A percentile compares a stretch with the other conserved stretches of the same genome.
These are phyloP conservation scores for Tangara arthus DNA, from an alignment of 2,797 vertebrate genomes.

Conservation along the genomic window DNA sequence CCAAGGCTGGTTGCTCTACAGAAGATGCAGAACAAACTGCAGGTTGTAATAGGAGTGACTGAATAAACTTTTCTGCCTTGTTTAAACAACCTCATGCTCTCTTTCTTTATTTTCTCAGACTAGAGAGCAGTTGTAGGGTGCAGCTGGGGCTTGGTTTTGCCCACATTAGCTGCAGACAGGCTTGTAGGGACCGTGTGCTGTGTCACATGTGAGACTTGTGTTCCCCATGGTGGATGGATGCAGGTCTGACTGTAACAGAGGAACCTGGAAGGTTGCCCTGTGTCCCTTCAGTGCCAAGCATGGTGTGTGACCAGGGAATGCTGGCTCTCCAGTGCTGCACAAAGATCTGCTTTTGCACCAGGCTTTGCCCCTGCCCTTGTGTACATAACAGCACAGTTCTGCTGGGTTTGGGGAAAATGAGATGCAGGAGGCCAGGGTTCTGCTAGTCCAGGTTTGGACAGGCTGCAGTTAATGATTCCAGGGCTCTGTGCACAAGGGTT, in stretches of 20 bases:
- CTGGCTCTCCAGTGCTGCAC: background rate
- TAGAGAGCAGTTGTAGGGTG: background rate
- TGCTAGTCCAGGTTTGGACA: background rate
- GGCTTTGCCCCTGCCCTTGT: background rate
- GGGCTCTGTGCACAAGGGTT: background rate
- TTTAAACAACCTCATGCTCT: background rate
- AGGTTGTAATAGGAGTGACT: background rate
- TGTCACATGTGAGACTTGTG: background rate
- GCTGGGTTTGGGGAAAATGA: background rate
- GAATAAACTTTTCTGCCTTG: background rate
- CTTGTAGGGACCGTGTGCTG: fast-evolving
- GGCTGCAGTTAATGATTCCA: background rate
- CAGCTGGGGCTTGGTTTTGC: background rate
- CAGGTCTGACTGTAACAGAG: background rate
- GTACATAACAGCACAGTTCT: background rate
- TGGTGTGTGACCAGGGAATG: fast-evolving
- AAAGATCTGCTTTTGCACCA: background rate
- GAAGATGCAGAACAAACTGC: background rate
- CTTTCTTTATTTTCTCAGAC: background rate
- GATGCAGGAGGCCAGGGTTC: background rate
- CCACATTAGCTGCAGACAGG: background rate
- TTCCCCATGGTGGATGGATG: background rate
- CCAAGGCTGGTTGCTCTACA: background rate
- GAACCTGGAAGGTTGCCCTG: background rate
- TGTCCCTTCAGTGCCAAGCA: background rate